These are phyloP conservation scores for Nemopilema nomurai DNA, from an alignment of 30 jellyfish, hydroid and myxozoan species.

Conservation along the genomic window DNA sequence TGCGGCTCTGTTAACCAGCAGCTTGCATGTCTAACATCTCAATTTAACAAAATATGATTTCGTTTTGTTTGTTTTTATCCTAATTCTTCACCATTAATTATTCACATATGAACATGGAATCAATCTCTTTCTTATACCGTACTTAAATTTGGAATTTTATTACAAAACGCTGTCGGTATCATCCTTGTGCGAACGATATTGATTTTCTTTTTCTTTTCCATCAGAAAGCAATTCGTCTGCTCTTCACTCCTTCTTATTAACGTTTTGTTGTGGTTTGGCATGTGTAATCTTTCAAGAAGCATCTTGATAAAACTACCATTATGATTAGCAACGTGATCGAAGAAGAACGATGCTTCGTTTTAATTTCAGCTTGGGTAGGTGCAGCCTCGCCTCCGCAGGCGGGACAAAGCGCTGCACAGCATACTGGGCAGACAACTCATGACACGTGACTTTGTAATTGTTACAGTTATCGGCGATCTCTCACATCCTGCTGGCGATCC, in stretches of 20 bases:
- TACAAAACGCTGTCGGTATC: neutral
- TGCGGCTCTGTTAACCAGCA: conserved; percentile 9
- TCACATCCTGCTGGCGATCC: too few species aligned
- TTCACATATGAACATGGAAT: conserved; percentile 9
- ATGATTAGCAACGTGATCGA: neutral
- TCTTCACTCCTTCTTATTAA: neutral
- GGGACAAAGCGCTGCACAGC: neutral
- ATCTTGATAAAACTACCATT: neutral
- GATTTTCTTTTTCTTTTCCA: neutral
- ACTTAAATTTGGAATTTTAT: neutral
- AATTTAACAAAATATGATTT: conserved; percentile 21
- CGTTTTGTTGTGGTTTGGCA: neutral
- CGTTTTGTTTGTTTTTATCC: conserved; percentile 28
- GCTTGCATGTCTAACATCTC: conserved; percentile 42
- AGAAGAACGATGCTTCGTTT: neutral
- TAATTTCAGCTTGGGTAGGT: too few species aligned
- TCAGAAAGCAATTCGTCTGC: neutral
- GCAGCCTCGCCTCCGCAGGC: neutral
- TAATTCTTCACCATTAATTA: conserved; percentile 22
- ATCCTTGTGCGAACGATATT: neutral
- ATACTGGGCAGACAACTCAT: too few species aligned
- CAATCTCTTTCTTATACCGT: conserved; percentile 2
- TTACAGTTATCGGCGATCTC: too few species aligned
- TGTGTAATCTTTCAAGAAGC: neutral
- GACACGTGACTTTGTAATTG: too few species aligned